phyloP scores from a whole-genome alignment of 2,797 vertebrate species.

The Sebastes itinus region DNA sequence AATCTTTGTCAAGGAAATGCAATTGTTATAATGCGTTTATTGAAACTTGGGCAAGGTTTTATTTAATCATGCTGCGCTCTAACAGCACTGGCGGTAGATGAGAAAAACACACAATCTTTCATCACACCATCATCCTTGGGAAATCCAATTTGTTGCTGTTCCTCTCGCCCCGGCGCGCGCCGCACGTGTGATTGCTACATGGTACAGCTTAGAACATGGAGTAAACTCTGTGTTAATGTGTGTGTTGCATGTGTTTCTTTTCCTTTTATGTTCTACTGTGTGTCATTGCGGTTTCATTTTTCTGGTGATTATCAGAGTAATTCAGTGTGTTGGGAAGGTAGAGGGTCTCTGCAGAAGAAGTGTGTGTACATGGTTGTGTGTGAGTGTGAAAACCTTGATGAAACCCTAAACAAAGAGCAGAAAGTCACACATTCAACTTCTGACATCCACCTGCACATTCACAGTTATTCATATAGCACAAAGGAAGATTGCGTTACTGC shows the following conservation, averaged over 20 bases:
- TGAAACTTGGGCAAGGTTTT: constrained; percentile 88
- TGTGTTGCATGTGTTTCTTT: constrained; percentile 40
- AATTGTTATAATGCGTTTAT: constrained; percentile 88
- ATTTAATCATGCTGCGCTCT: constrained; percentile 83
- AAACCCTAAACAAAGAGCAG: not conserved
- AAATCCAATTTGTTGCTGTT: constrained; percentile 83
- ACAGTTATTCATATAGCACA: not conserved
- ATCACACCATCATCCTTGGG: constrained; percentile 84
- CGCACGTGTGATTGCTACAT: constrained; percentile 66
- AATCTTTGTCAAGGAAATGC: constrained; percentile 88
- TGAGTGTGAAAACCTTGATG: not conserved
- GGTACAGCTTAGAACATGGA: constrained; percentile 54
- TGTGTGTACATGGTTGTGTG: not conserved
- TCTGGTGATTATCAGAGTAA: constrained; percentile 45
- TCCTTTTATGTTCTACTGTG: constrained; percentile 30
- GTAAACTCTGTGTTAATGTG: constrained; percentile 50
- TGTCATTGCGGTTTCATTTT: constrained; percentile 61
- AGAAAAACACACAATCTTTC: constrained; percentile 87
- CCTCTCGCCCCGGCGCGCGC: constrained; percentile 59
- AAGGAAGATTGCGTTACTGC: not conserved
- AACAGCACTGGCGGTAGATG: constrained; percentile 85
- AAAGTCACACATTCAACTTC: not conserved
- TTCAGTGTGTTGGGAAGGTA: constrained; percentile 32
- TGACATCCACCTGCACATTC: not conserved
- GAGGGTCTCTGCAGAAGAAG: not conserved